phyloP scores from a whole-genome alignment of 1,140 invertebrate species.

The Bombyx mandarina region DNA sequence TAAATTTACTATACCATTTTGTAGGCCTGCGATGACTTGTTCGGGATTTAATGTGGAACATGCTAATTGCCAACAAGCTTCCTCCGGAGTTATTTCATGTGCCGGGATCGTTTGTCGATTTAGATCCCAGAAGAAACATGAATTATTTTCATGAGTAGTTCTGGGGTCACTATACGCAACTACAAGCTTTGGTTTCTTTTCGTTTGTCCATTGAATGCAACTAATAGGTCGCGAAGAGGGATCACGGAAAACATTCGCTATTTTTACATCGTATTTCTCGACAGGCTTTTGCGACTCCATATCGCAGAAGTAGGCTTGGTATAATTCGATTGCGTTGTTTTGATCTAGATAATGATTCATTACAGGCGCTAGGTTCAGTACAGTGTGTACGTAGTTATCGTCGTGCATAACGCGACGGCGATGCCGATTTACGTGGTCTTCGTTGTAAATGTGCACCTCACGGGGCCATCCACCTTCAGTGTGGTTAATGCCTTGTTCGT shows the following conservation, averaged over 20 bases:
- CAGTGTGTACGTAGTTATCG: constrained; percentile 77
- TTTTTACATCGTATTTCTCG: constrained; percentile 75
- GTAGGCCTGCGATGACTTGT: constrained; percentile 83
- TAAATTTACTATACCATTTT: constrained; percentile 83
- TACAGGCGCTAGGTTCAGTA: constrained; percentile 28
- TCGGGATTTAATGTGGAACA: constrained; percentile 90
- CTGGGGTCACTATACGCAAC: constrained; percentile 80
- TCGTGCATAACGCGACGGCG: constrained; percentile 96
- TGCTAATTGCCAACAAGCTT: constrained; percentile 81
- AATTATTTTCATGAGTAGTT: constrained; percentile 73
- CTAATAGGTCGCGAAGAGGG: constrained; percentile 75
- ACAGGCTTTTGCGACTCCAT: constrained; percentile 70
- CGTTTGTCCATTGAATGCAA: constrained; percentile 88
- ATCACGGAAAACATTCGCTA: constrained; percentile 77
- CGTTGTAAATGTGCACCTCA: constrained; percentile 88
- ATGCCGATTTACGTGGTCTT: constrained; percentile 87
- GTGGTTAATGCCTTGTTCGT: constrained; percentile 83
- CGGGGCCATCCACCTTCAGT: constrained; percentile 96
- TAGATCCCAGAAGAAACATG: constrained; percentile 82
- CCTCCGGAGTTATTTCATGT: constrained; percentile 75
- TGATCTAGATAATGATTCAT: constrained; percentile 87
- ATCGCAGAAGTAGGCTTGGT: constrained; percentile 85
- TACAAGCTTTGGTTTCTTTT: constrained; percentile 82
- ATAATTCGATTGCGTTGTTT: constrained; percentile 93
- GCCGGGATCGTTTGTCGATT: constrained; percentile 87